Base-by-base conservation (phyloP, 2,113 vertebrate genomes). In the Lota lota region DNA sequence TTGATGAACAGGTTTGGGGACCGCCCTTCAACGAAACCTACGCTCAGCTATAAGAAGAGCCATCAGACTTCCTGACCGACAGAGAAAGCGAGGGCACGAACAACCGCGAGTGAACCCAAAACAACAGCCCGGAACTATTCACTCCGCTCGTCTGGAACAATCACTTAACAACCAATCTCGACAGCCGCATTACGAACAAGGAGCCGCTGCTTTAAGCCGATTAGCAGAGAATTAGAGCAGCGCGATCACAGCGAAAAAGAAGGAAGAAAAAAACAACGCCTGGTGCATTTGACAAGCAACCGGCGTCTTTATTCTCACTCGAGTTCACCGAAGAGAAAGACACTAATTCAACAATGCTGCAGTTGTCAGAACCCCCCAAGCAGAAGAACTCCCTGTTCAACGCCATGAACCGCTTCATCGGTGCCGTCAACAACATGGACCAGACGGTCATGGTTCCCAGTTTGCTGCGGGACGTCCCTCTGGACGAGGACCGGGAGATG, bases 391-490 rank as follows among this genome's bases (percentile, higher is more conserved):
- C 95, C 51, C 94, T 98, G 62, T 96, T 98, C 79, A 96, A 95
- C 78, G 95, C 96, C 87, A 98, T 98, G 97, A 96, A 98, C 88
- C 93, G 95, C 74, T 98, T 99, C 85, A 93, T 98, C 65, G 94
- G 95, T 64, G 97, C 97, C 0, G 97, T 99, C 40, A 98, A 97
- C 89, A 96, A 97, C 92, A 99, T 99, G 97, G 97, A 99, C 88
- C 94, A 97, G 93, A 99, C 96, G 6, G 90, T 98, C 77, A 96
- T 98, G 97, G 91, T 99, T 80, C 97, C 97, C 67, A 99, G 94
- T 81, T 79, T 98, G 85, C 92, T 99, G 81, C 93, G 96, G 75
- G 97, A 99, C 75, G 94, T 99, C 79, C 96, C 96, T n/a, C 86
- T 95, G 77, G 88, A 90, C 17, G 86, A 88, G 54, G 86, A 90